A percentile compares a stretch with the other conserved stretches of the same genome.
Conservation (phyloP, 1,140 invertebrate genomes). For the Ostrea denselamellosa region DNA sequence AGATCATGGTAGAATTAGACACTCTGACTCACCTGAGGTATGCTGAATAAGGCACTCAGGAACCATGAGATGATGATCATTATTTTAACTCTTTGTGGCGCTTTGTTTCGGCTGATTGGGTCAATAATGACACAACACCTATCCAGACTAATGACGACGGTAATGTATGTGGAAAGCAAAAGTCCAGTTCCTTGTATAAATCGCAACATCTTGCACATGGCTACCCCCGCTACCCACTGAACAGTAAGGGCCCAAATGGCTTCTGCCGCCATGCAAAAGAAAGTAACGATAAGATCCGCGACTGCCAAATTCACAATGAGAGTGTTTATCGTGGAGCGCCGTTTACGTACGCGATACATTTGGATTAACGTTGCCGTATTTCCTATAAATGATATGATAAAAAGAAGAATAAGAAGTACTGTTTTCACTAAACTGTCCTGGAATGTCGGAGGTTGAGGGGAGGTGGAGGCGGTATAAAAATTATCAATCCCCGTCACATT, state of each 20-base stretch:
- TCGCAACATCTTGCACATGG: constrained; percentile 89
- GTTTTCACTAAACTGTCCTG: constrained; percentile 46
- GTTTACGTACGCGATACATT: constrained; percentile 82
- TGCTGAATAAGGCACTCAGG: constrained; percentile 53
- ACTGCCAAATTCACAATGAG: constrained; percentile 85
- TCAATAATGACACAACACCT: constrained; percentile 88
- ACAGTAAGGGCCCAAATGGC: constrained; percentile 88
- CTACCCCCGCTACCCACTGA: constrained; percentile 88
- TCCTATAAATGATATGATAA: constrained; percentile 85
- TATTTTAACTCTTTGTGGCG: constrained; percentile 81
- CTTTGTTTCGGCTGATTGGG: constrained; percentile 87
- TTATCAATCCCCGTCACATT: neutral
- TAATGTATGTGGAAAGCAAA: constrained; percentile 87
- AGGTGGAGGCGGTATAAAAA: neutral
- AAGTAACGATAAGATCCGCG: constrained; percentile 88
- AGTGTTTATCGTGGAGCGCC: constrained; percentile 86
- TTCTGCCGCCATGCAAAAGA: constrained; percentile 89
- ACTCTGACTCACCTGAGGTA: constrained; percentile 50
- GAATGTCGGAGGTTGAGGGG: constrained; percentile 42
- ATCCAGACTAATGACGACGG: constrained; percentile 90
- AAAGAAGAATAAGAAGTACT: constrained; percentile 48
- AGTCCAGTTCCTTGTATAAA: constrained; percentile 82
- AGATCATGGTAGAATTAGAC: no score
- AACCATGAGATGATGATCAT: constrained; percentile 62
- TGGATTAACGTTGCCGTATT: constrained; percentile 88